Evolutionary conservation across 2,797 vertebrate species (phyloP), one percentile per base, ranked within the genome.

Genomic region (Sebastes hubbsi): DNA sequence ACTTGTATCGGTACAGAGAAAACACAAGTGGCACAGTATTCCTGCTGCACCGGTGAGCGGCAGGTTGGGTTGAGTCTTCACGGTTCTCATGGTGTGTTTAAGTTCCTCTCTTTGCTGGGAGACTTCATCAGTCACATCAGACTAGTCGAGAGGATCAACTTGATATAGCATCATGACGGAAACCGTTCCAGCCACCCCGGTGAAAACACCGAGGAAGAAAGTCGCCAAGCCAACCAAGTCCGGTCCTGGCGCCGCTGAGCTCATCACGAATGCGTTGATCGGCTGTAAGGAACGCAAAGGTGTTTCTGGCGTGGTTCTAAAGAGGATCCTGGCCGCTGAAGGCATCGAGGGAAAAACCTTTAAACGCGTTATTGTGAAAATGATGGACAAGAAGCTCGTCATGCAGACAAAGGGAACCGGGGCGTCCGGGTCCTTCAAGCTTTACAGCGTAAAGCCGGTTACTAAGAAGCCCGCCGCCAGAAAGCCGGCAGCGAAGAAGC

Each of bases 21-120:
- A 88, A 79, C 87, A 86, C 87, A 88, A 77, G 68, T 36, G 30
- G 1, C 5, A 1, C 7, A 0, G 1, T 24, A 3, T 65, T 49
- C 11, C 11, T 2, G 66, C 16, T 20, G 46, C 60, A n/a, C 29
- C 10, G 16, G 30, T 8, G 30, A 22, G 60, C 3, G 20, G 30
- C 60, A 62, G 30, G 30, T 30, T 22, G 58, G 18, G 20, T 62
- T 62, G 60, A 62, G 60, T 62, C 60, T 62, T 20, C 32, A 36
- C 60, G 60, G 60, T 62, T 62, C 60, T 62, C 60, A 62, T 62
- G 60, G 30, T 62, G 30, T 36, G 30, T 62, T 36, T 62, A 62
- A 62, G 20, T 62, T 34, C 30, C 60, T 13, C 30, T 34, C 60
- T 3, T 13, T 11, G 30, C 60, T 13, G 3, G 30, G 25, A 27